Base-by-base conservation (phyloP, 2,113 vertebrate species). In the Steatornis caripensis region DNA sequence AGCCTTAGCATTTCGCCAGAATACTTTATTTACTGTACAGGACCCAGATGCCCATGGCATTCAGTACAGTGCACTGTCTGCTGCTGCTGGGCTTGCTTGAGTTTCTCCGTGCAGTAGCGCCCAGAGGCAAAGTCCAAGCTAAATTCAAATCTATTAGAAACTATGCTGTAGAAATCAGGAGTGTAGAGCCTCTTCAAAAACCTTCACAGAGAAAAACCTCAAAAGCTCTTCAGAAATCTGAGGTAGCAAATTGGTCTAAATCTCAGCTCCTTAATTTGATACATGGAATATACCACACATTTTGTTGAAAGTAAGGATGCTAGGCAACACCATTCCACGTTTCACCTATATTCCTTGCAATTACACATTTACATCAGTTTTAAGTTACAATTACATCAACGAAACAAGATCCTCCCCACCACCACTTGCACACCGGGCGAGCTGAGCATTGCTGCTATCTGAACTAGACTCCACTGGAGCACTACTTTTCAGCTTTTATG, bases 371-470 rank as follows among this genome's bases (percentile, higher is more conserved):
- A 26, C 6, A 90, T 39, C 39, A 34, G 21, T 57, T 95, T 87
- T 45, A 87, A 75, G n/a, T 37, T 65, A 90, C 26, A 74, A 3
- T 20, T 36, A 55, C 43, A 55, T 68, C 45, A 79, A 11, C 2
- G 1, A 71, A 64, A 60, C 34, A 82, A 81, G 15, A 48, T 26
- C 24, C 6, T 21, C 12, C 17, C 20, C 12, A 20, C 29, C 20
- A 18, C n/a, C n/a, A 12, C 32, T 8, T 7, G 7, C 10, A 55
- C 19, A 29, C 1, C 1, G 4, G 19, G 15, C 0, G 3, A 71
- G 10, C 11, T 43, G 13, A 68, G 11, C 34, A 75, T 18, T 0
- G 0, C 62, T 60, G 23, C 29, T 58, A 18, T 37, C 68, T 64
- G 18, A 87, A 58, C 46, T 65, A 46, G 1, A 23, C 2, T 46